These are phyloP conservation scores for Malthinus seriepunctatus DNA, from an alignment of 2,888 invertebrate species.

Conservation along the genomic window DNA sequence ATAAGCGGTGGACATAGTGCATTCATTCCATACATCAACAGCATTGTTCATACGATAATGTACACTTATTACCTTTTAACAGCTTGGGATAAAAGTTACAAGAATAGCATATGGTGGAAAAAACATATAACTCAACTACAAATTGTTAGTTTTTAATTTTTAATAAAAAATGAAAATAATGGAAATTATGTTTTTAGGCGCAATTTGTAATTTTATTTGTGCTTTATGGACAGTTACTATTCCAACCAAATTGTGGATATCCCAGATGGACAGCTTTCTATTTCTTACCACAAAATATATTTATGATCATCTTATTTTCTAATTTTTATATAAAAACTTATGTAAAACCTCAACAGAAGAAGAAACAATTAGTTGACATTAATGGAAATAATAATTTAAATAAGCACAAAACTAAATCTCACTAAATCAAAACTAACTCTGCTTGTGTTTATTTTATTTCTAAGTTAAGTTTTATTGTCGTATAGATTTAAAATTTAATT, in stretches of 20 bases:
- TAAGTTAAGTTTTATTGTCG: too few relatives aligned
- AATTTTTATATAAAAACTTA: constrained; percentile 72
- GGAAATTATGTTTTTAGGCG: constrained; percentile 47
- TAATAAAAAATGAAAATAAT: not conserved
- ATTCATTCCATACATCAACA: constrained; percentile 69
- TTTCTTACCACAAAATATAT: constrained; percentile 66
- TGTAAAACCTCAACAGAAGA: constrained; percentile 3
- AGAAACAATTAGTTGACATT: not conserved
- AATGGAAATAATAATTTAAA: not conserved
- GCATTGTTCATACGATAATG: constrained; percentile 79
- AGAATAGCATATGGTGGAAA: constrained; percentile 80
- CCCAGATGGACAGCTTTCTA: constrained; percentile 61
- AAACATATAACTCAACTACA: constrained; percentile 84
- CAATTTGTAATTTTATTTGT: constrained; percentile 67
- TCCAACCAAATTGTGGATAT: constrained; percentile 61
- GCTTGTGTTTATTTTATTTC: too few relatives aligned
- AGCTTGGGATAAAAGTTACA: constrained; percentile 70
- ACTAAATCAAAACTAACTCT: too few relatives aligned
- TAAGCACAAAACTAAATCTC: not conserved
- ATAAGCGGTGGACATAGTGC: constrained; percentile 70
- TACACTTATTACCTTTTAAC: constrained; percentile 80
- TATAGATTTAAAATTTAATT: not conserved
- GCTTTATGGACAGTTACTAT: constrained; percentile 57
- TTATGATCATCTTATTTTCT: constrained; percentile 67
- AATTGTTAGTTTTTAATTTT: constrained; percentile 58